Evolutionary conservation across 2,113 vertebrate genomes (phyloP).

Genomic region (Ammospiza nelsoni): DNA sequence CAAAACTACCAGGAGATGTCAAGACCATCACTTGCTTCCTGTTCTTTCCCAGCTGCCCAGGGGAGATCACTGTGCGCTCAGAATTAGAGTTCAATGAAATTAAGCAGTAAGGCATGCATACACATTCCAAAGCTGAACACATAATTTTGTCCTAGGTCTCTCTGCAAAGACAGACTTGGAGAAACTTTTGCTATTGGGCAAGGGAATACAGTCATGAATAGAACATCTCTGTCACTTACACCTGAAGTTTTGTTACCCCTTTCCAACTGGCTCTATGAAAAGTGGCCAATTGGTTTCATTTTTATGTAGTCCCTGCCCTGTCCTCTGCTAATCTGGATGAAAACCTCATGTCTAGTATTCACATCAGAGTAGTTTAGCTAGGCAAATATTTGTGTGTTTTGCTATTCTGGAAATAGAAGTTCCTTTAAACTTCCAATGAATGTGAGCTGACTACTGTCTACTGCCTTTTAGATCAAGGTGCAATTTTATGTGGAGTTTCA

Average conservation of each 20-base stretch:
- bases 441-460: neutral
- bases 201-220: neutral
- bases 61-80: neutral
- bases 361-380: neutral
- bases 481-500: neutral
- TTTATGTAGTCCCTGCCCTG: neutral
- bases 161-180: neutral
- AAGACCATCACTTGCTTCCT: accelerated
- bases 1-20: neutral
- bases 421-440: neutral
- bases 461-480: neutral
- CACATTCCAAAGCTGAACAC: neutral
- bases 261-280: neutral
- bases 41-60: neutral
- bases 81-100: neutral
- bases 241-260: neutral
- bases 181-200: neutral
- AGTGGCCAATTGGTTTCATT: accelerated
- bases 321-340: neutral
- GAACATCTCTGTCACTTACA: neutral
- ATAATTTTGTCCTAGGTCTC: neutral
- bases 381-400: neutral
- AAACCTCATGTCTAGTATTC: neutral
- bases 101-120: neutral
- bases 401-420: neutral